Conservation (phyloP, 2,888 invertebrate genomes). For the Ecdyonurus torrentis region DNA sequence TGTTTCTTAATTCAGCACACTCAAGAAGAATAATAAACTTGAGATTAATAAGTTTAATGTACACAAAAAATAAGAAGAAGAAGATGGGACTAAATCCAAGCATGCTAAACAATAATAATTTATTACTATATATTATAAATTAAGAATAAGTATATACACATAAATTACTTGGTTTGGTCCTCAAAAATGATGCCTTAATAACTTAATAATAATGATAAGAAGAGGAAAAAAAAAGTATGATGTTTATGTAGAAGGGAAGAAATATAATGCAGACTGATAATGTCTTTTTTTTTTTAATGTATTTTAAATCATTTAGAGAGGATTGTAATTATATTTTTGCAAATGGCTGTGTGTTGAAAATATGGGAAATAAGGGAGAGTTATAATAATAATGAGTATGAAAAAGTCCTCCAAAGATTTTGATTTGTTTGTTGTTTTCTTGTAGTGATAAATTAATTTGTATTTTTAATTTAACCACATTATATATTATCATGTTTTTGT, state of each 20-base stretch:
- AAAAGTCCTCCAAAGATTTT: background rate
- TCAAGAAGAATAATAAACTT: too few relatives aligned
- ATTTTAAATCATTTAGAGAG: background rate
- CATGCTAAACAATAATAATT: too few relatives aligned
- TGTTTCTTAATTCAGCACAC: too few relatives aligned
- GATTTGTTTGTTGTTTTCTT: background rate
- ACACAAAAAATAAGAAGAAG: too few relatives aligned
- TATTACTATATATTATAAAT: too few relatives aligned
- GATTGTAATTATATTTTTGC: background rate
- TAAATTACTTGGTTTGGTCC: background rate
- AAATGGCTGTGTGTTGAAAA: background rate
- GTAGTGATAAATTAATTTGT: background rate
- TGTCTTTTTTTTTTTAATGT: background rate
- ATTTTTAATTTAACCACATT: background rate
- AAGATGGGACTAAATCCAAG: too few relatives aligned
- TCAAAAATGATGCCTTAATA: background rate
- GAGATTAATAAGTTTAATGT: too few relatives aligned
- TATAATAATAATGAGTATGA: background rate
- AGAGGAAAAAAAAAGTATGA: too few relatives aligned
- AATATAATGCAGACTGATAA: background rate
- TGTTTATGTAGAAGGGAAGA: too few relatives aligned
- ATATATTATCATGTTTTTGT: background rate
- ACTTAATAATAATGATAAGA: background rate
- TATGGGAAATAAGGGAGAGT: too few relatives aligned
- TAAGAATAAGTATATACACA: too few relatives aligned